Evolutionary conservation across 2,888 invertebrate genomes (phyloP).

Genomic region (Odontomyia ornata): DNA sequence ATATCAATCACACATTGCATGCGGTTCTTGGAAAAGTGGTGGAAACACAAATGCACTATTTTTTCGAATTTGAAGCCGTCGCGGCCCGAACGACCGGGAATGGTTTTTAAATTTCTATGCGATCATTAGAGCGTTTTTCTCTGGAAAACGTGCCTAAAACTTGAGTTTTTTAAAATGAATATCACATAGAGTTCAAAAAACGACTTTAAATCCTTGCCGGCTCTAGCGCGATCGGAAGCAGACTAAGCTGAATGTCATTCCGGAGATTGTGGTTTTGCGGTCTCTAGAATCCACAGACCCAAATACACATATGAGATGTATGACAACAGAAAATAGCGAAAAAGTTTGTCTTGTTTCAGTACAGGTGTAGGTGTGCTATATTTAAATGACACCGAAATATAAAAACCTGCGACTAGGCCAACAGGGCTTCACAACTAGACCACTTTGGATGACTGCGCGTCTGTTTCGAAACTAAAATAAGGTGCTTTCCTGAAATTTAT

Average conservation of each 20-base stretch:
- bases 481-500: neutral
- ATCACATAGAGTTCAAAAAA: slow-evolving; percentile 10
- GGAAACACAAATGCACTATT: slow-evolving; percentile 28
- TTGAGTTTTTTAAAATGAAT: neutral
- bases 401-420: neutral
- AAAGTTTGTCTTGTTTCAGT: neutral
- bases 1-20: slow-evolving; percentile 3
- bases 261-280: neutral
- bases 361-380: slow-evolving; percentile 42
- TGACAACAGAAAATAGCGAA: slow-evolving; percentile 12
- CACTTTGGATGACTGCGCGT: neutral
- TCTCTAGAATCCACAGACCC: neutral
- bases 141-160: slow-evolving; percentile 26
- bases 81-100: neutral
- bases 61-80: neutral
- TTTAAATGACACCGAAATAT: slow-evolving; percentile 33
- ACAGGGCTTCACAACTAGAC: neutral
- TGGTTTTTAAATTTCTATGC: neutral
- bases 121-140: slow-evolving; percentile 15
- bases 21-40: slow-evolving; percentile 1
- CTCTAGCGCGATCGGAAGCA: slow-evolving; percentile 46
- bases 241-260: slow-evolving; percentile 34
- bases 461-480: neutral
- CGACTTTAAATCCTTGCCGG: slow-evolving; percentile 38
- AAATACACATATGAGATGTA: neutral